Evolutionary conservation across 1,140 invertebrate species (phyloP).

Genomic region (Zaprionus ornatus): DNA sequence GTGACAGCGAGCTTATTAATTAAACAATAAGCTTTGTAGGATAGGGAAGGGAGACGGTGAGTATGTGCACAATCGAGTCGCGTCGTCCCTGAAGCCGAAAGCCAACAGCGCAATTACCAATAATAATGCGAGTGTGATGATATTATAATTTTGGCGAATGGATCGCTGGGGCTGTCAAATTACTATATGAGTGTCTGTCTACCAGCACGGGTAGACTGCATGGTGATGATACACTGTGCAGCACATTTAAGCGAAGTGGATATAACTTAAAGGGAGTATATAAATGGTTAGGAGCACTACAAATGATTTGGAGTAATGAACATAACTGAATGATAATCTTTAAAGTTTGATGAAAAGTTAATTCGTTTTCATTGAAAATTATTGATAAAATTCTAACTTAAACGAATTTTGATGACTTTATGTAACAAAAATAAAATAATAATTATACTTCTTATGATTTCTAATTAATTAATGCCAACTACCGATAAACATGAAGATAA

Average conservation of each 20-base stretch:
- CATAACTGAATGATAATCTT: too few relatives aligned
- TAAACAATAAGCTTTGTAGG: slow-evolving; percentile 59
- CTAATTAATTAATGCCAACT: too few relatives aligned
- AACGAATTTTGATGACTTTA: too few relatives aligned
- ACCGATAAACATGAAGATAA: too few relatives aligned
- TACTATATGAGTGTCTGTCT: slow-evolving; percentile 35
- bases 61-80: slow-evolving; percentile 26
- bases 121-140: slow-evolving; percentile 69
- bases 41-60: not conserved
- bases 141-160: slow-evolving; percentile 74
- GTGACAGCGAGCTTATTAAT: slow-evolving; percentile 61
- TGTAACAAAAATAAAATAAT: too few relatives aligned
- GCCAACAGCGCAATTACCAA: slow-evolving; percentile 68
- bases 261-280: not conserved
- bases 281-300: too few relatives aligned
- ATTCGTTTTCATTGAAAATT: too few relatives aligned
- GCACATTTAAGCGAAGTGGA: not conserved
- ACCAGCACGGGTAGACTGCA: not conserved
- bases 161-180: slow-evolving; percentile 63
- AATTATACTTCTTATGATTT: too few relatives aligned
- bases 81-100: slow-evolving; percentile 29
- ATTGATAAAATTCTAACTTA: too few relatives aligned
- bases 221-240: slow-evolving; percentile 6
- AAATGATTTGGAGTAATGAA: too few relatives aligned
- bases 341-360: too few relatives aligned